Evolutionary conservation across 1,140 invertebrate species (phyloP).

Genomic region (Ericerus pela): DNA sequence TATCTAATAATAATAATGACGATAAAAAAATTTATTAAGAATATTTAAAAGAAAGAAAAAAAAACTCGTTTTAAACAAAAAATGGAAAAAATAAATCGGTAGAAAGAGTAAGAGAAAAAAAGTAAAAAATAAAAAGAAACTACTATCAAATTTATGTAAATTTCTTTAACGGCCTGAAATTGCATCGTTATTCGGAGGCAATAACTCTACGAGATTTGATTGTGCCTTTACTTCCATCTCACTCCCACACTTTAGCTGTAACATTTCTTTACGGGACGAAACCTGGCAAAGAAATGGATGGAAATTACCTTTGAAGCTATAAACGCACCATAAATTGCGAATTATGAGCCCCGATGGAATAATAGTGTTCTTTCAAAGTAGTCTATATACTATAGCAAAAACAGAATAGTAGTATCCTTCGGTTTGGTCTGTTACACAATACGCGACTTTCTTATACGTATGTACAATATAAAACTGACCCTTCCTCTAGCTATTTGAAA

Average conservation of each 20-base stretch:
- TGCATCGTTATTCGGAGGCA: not conserved
- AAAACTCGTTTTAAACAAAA: no score
- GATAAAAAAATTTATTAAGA: no score
- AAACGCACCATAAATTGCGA: constrained; percentile 12
- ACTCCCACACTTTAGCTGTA: not conserved
- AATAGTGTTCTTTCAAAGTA: constrained; percentile 10
- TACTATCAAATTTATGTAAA: not conserved
- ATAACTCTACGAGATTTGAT: constrained; percentile 8
- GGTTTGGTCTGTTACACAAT: not conserved
- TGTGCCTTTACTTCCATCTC: not conserved
- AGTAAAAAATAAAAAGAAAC: no score
- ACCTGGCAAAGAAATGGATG: constrained; percentile 11
- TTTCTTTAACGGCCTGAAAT: not conserved
- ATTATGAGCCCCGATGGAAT: constrained; percentile 9
- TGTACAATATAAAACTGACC: constrained; percentile 6
- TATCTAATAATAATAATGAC: no score
- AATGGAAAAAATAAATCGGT: no score
- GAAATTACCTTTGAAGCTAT: constrained; percentile 11
- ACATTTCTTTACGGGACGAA: constrained; percentile 1
- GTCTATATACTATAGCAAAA: constrained; percentile 8
- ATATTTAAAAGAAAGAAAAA: no score
- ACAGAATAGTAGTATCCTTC: not conserved
- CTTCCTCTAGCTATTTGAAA: not conserved
- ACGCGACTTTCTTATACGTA: not conserved
- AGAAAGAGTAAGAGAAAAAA: no score